A percentile compares a stretch with the other conserved stretches of the same genome.
Conservation (phyloP, 2,797 vertebrate species). For the Darevskia mixta region DNA sequence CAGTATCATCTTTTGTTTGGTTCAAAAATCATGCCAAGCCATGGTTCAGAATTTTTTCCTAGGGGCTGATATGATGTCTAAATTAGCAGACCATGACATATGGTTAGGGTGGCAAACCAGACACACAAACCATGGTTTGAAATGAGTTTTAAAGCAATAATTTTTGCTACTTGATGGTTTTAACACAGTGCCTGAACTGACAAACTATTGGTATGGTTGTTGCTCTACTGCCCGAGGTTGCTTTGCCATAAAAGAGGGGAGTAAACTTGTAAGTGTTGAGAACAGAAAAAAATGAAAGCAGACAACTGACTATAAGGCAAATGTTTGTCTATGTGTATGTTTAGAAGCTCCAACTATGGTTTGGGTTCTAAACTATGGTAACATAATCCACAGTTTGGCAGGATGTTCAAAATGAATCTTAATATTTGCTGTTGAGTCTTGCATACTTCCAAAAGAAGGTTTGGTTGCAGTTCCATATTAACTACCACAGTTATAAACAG, state of each 20-base stretch:
- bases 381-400: neutral
- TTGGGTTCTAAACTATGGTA: neutral
- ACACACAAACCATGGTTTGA: neutral
- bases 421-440: neutral
- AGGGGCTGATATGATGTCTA: neutral
- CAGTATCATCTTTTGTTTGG: neutral
- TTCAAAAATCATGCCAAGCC: neutral
- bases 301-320: neutral
- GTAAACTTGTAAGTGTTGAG: neutral
- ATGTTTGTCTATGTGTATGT: neutral
- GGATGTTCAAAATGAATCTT: neutral
- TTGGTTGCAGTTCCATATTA: neutral
- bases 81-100: neutral
- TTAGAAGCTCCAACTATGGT: neutral
- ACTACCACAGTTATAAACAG: neutral
- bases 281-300: neutral
- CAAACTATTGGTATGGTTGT: neutral
- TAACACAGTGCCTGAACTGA: neutral
- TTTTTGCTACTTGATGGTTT: neutral
- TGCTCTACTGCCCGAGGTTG: neutral
- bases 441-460: neutral
- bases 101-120: neutral
- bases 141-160: neutral
- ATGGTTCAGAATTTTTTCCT: neutral
- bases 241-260: neutral